A percentile compares a stretch with the other conserved stretches of the same genome.
phyloP scores from a whole-genome alignment of 2,797 vertebrate species.

The Salarias fasciatus region DNA sequence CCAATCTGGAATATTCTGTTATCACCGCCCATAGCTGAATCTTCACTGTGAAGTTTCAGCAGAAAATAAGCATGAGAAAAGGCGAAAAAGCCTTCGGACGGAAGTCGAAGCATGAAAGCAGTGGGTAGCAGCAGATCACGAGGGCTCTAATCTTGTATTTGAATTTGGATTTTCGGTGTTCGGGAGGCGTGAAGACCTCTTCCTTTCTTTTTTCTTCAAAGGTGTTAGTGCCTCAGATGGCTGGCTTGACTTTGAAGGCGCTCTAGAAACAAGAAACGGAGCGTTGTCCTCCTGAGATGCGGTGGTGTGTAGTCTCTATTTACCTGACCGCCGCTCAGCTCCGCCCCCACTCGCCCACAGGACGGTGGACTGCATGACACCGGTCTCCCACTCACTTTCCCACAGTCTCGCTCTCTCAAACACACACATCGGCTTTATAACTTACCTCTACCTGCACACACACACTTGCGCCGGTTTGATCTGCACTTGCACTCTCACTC shows the following conservation, averaged over 20 bases:
- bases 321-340: constrained; percentile 66
- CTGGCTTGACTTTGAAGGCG: constrained; percentile 42
- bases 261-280: constrained; percentile 45
- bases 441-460: constrained; percentile 5
- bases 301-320: constrained; percentile 63
- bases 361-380: constrained; percentile 66
- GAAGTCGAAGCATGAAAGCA: constrained; percentile 2
- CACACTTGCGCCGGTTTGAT: constrained; percentile 27
- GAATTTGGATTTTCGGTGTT: constrained; percentile 27
- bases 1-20: constrained; percentile 21
- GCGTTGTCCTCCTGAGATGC: constrained; percentile 61
- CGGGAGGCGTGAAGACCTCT: constrained; percentile 13
- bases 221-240: constrained; percentile 38
- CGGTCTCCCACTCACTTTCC: constrained; percentile 63
- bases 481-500: constrained; percentile 26
- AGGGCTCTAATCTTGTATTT: constrained; percentile 22
- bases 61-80: not conserved
- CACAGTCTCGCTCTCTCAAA: constrained; percentile 22
- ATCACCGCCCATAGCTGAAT: constrained; percentile 5
- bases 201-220: constrained; percentile 22
- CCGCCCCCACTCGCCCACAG: constrained; percentile 66
- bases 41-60: not conserved
- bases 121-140: constrained; percentile 12
- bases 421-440: constrained; percentile 20
- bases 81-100: constrained; percentile 2